phyloP scores from a whole-genome alignment of 2,888 invertebrate genomes.

The Frankliniella fusca region DNA sequence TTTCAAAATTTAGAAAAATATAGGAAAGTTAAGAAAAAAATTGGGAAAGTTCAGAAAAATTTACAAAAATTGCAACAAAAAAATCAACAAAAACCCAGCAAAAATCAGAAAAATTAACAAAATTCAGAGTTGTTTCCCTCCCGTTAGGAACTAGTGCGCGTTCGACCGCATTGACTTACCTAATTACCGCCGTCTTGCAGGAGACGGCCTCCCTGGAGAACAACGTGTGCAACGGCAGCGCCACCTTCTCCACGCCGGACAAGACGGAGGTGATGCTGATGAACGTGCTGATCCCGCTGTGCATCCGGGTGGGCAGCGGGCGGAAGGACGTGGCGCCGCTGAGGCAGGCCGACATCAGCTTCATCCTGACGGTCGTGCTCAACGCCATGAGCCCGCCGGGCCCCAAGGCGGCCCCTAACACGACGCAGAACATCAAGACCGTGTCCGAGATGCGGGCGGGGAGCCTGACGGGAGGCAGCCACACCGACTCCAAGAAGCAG shows the following conservation, averaged over 20 bases:
- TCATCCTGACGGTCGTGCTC: slow-evolving; percentile 82
- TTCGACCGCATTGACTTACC: no score
- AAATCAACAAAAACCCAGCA: no score
- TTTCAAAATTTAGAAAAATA: no score
- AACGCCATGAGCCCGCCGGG: slow-evolving; percentile 80
- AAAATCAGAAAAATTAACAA: no score
- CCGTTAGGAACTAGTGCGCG: no score
- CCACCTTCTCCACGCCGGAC: slow-evolving; percentile 82
- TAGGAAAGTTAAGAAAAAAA: no score
- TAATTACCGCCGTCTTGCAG: slow-evolving; percentile 45
- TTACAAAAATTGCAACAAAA: no score
- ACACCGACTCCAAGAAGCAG: slow-evolving; percentile 71
- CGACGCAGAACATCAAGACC: slow-evolving; percentile 65
- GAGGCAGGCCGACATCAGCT: slow-evolving; percentile 83
- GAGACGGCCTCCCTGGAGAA: slow-evolving; percentile 88
- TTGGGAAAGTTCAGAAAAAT: no score
- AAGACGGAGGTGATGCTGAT: slow-evolving; percentile 93
- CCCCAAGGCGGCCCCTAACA: slow-evolving; percentile 63
- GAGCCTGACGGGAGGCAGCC: slow-evolving; percentile 68
- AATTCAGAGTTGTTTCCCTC: no score
- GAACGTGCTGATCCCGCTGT: slow-evolving; percentile 93
- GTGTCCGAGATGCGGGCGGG: slow-evolving; percentile 70
- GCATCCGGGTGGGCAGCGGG: slow-evolving; percentile 90
- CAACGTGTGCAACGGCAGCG: slow-evolving; percentile 80
- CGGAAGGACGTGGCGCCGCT: slow-evolving; percentile 89